phyloP scores from a whole-genome alignment of 2,888 invertebrate genomes.

The Hemithea aestivaria region DNA sequence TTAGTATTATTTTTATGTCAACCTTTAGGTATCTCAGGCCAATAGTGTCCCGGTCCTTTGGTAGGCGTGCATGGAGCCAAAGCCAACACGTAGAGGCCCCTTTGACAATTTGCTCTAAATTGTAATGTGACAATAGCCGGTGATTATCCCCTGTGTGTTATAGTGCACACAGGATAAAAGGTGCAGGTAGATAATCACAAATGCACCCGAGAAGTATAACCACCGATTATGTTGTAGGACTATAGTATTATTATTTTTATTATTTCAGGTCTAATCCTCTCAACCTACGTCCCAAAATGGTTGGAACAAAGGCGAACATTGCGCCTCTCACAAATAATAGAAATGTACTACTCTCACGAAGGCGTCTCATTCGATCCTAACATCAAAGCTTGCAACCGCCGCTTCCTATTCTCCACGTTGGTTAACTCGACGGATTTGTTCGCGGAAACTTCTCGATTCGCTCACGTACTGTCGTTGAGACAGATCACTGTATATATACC shows the following conservation, averaged over 20 bases:
- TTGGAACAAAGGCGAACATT: slow-evolving; percentile 67
- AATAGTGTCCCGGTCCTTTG: no score
- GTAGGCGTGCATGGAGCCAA: no score
- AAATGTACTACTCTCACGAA: slow-evolving; percentile 83
- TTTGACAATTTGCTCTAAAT: no score
- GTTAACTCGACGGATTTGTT: slow-evolving; percentile 55
- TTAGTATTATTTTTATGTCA: no score
- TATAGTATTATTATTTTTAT: background rate
- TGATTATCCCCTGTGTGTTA: no score
- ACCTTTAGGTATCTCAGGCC: no score
- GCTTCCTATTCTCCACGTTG: slow-evolving; percentile 59
- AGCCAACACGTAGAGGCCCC: no score
- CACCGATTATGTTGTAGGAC: no score
- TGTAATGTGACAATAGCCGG: no score
- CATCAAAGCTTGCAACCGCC: slow-evolving; percentile 80
- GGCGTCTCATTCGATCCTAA: slow-evolving; percentile 78
- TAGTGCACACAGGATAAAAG: no score
- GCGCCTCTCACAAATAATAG: slow-evolving; percentile 80
- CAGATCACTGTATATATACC: slow-evolving; percentile 66
- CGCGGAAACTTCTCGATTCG: slow-evolving; percentile 63
- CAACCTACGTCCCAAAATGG: slow-evolving; percentile 74
- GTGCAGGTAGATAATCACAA: no score
- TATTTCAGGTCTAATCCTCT: slow-evolving; percentile 77
- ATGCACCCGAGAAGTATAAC: no score
- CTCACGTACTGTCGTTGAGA: slow-evolving; percentile 59